These are phyloP conservation scores for Lerema accius DNA, from an alignment of 1,140 invertebrate species.

Conservation along the genomic window DNA sequence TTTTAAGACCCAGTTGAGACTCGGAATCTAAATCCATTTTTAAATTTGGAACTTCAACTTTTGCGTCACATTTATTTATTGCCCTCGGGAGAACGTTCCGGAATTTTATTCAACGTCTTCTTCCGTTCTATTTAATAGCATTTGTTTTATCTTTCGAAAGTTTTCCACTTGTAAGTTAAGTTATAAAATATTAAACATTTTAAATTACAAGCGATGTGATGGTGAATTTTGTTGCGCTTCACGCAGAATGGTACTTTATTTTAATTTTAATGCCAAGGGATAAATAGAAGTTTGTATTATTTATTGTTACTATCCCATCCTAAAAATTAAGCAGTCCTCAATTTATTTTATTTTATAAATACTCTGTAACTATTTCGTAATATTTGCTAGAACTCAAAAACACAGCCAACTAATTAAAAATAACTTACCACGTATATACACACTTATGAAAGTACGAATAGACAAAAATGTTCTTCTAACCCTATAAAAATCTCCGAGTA, in stretches of 20 bases:
- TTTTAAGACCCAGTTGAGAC: conserved; percentile 37
- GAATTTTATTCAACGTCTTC: conserved; percentile 28
- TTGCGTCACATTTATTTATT: conserved; percentile 43
- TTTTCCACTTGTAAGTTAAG: conserved; percentile 27
- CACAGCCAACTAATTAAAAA: no score
- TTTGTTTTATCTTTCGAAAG: conserved; percentile 30
- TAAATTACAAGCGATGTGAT: conserved; percentile 5
- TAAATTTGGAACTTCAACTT: conserved; percentile 47
- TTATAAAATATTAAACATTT: conserved; percentile 33
- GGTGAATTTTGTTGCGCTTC: neutral
- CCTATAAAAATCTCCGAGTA: no score
- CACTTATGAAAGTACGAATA: no score
- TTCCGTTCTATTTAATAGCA: conserved; percentile 26
- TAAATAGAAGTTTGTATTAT: no score
- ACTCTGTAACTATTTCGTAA: no score
- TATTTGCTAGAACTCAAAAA: no score
- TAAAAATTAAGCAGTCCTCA: no score
- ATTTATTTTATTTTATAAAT: no score
- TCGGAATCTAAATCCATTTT: conserved; percentile 43
- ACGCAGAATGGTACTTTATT: neutral
- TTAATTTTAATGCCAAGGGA: neutral
- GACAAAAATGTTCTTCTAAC: no score
- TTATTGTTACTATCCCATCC: no score
- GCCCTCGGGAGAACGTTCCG: conserved; percentile 34
- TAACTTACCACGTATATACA: no score